phyloP scores from a whole-genome alignment of 2,888 invertebrate genomes.

The Meta bourneti region DNA sequence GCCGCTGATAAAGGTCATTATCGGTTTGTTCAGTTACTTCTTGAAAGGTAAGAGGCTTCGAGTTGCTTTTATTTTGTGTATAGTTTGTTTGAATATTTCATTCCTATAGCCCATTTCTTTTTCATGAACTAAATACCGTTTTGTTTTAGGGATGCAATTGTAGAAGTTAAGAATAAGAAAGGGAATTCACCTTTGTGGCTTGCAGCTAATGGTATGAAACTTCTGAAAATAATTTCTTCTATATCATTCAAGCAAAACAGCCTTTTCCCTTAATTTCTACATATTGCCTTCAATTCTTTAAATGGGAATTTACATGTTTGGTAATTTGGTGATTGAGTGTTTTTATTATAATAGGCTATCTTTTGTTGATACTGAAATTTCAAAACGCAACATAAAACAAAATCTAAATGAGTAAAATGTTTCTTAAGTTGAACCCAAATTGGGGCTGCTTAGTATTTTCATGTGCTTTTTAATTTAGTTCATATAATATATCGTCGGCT shows the following conservation, averaged over 20 bases:
- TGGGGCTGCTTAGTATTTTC: not conserved
- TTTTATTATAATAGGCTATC: too few species aligned
- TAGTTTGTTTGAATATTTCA: not conserved
- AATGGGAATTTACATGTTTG: too few species aligned
- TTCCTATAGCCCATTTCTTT: not conserved
- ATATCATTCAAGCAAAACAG: constrained; percentile 9
- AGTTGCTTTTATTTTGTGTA: not conserved
- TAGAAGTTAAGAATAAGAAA: constrained; percentile 99
- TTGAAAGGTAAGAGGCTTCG: constrained; percentile 79
- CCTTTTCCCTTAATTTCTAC: too few species aligned
- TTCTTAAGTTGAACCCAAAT: not conserved
- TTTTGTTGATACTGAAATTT: too few species aligned
- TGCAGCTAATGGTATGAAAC: constrained; percentile 88
- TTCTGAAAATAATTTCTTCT: not conserved
- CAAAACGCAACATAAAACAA: too few species aligned
- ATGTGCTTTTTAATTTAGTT: too few species aligned
- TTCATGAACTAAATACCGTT: constrained; percentile 2
- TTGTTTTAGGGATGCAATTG: constrained; percentile 88
- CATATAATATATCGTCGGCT: too few species aligned
- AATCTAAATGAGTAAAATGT: too few species aligned
- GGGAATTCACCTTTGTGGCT: constrained; percentile 99
- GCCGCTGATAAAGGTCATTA: constrained; percentile 99
- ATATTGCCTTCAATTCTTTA: too few species aligned
- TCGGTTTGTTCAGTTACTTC: constrained; percentile 85
- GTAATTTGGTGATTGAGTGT: too few species aligned